A percentile compares a stretch with the other conserved stretches of the same genome.
Conservation (phyloP, 2,113 vertebrate species). For the Monopterus albus region DNA sequence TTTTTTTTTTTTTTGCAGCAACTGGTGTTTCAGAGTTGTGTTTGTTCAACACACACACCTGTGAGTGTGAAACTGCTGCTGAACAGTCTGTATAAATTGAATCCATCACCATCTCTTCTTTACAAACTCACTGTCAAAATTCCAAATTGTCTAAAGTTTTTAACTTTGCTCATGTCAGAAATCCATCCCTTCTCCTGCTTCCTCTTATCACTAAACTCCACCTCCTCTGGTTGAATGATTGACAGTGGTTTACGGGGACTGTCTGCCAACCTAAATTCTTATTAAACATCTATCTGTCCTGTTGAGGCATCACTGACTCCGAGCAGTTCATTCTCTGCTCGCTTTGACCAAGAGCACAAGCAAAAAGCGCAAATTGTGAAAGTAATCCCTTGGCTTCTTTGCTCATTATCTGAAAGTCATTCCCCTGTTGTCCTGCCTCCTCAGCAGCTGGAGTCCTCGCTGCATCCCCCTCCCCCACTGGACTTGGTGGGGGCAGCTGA, state of each 20-base stretch:
- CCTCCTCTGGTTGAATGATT: conserved; percentile 16
- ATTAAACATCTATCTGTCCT: conserved; percentile 11
- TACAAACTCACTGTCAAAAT: neutral
- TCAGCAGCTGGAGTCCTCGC: conserved; percentile 66
- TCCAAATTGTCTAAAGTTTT: neutral
- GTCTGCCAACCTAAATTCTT: neutral
- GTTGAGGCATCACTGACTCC: neutral
- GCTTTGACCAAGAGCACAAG: neutral
- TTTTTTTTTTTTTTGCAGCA: no score
- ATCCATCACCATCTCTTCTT: neutral
- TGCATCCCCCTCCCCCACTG: conserved; percentile 26
- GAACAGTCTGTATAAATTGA: neutral
- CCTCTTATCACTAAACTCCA: neutral
- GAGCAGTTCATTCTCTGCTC: neutral
- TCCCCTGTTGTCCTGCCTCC: neutral
- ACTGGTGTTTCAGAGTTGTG: no score
- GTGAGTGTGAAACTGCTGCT: neutral
- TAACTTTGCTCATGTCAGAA: neutral
- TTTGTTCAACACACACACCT: neutral
- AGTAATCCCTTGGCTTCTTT: neutral
- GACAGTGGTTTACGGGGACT: neutral
- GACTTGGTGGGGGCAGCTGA: conserved; percentile 31
- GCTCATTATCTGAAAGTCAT: neutral
- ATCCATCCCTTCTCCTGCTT: neutral
- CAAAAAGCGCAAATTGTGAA: conserved; percentile 6